Evolutionary conservation across 2,888 invertebrate genomes (phyloP).

Genomic region (Apodemia zela): DNA sequence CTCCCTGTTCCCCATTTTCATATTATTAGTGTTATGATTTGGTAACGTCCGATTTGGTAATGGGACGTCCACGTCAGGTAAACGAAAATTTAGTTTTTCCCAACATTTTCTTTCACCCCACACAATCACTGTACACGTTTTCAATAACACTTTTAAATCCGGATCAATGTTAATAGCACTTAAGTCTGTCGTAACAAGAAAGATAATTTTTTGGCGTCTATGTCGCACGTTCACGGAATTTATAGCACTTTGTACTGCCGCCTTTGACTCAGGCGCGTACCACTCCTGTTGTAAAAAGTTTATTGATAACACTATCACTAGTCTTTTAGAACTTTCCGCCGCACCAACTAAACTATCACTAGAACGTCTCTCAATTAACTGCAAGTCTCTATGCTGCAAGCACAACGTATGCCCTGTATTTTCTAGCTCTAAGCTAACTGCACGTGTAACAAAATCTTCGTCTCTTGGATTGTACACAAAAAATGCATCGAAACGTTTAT

Average conservation of each 20-base stretch:
- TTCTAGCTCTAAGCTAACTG: conserved; percentile 87
- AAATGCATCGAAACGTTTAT: conserved; percentile 92
- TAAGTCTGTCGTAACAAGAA: conserved; percentile 76
- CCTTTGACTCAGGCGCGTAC: conserved; percentile 89
- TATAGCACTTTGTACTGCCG: conserved; percentile 87
- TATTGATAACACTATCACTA: conserved; percentile 89
- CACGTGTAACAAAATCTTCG: conserved; percentile 85
- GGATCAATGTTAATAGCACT: conserved; percentile 85
- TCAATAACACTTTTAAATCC: conserved; percentile 86
- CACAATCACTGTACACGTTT: conserved; percentile 87
- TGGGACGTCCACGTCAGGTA: conserved; percentile 87
- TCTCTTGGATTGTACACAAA: conserved; percentile 92
- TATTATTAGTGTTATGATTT: conserved; percentile 67
- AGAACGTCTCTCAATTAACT: conserved; percentile 79
- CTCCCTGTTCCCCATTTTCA: conserved; percentile 71
- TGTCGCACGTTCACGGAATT: conserved; percentile 83
- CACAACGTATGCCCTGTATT: conserved; percentile 83
- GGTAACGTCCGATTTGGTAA: conserved; percentile 78
- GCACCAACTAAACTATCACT: conserved; percentile 77
- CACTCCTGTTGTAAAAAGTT: conserved; percentile 91
- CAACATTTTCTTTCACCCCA: conserved; percentile 93
- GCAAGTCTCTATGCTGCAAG: conserved; percentile 83
- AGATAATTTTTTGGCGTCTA: conserved; percentile 80
- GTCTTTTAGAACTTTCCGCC: conserved; percentile 83
- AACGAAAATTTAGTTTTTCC: conserved; percentile 91